Evolutionary conservation across 2,888 invertebrate genomes (phyloP), one percentile per base, ranked within the genome.

Genomic region (Scotopteryx bipunctaria): DNA sequence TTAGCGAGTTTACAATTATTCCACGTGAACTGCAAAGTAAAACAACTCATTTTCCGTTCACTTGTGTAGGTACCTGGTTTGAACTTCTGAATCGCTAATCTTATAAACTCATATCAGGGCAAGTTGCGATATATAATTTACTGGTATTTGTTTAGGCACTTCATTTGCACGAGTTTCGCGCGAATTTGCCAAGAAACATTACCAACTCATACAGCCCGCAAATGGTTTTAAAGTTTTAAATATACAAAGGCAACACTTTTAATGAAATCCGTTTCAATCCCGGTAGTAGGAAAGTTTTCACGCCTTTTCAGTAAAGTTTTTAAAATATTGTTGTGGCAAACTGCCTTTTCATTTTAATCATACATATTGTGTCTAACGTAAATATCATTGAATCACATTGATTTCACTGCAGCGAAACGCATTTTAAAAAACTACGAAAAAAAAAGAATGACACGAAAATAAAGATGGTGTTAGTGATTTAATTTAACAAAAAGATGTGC

Each of bases 11-110:
- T 32, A 21, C 4, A 36, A 36, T 36, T 36, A 36, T 21, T 36
- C 8, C 36, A 14, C 21, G 14, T n/a, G 13, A 1, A 8, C 4
- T 33, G 36, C 33, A 27, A 33, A 19, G 15, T 14, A 35, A 3
- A 21, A 35, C 23, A 48, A 32, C 44, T 49, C 25, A 41, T 40
- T 55, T 41, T 29, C 37, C 40, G 46, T 50, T 52, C 36, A 45
- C 53, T 31, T 43, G 48, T 53, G 50, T 48, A 54, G 46, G n/a
- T n/a, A n/a, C n/a, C n/a, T n/a, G n/a, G n/a, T n/a, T 33, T 19
- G 14, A 55, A 60, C 40, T 55, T 55, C 37, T 27, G 51, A 43
- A 54, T 53, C 45, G 48, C 47, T 50, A 55, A 52, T 55, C 46
- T 55, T 40, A 36, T 37, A 5, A 48, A 55, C 56, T 51, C 35